phyloP scores from a whole-genome alignment of 2,113 vertebrate genomes.

The Rana temporaria region DNA sequence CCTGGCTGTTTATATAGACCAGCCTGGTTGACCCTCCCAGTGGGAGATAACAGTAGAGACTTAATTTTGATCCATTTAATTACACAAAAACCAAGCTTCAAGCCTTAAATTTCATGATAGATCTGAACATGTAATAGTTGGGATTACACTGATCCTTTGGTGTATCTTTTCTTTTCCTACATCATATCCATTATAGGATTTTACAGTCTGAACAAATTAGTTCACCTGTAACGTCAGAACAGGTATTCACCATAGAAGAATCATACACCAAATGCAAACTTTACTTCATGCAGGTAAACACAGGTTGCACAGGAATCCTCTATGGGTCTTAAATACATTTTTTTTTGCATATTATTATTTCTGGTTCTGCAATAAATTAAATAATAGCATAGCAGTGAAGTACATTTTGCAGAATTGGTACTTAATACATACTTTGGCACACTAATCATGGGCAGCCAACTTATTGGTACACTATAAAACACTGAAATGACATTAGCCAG shows the following conservation, averaged over 20 bases:
- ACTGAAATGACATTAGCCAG: too few relatives aligned
- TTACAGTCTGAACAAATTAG: not conserved
- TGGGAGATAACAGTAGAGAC: constrained; percentile 4
- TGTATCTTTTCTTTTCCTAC: constrained; percentile 12
- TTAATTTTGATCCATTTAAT: constrained; percentile 41
- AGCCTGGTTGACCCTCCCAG: not conserved
- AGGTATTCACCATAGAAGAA: not conserved
- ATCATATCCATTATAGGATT: constrained; percentile 38
- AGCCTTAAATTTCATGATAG: constrained; percentile 26
- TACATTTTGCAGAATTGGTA: too few relatives aligned
- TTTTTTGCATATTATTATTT: too few relatives aligned
- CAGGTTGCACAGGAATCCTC: too few relatives aligned
- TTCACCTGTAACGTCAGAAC: not conserved
- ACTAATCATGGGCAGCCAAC: too few relatives aligned
- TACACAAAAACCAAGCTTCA: constrained; percentile 17
- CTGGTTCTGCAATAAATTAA: too few relatives aligned
- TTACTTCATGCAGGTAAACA: too few relatives aligned
- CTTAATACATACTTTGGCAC: too few relatives aligned
- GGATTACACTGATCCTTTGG: constrained; percentile 43
- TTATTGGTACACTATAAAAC: too few relatives aligned
- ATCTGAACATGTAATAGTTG: constrained; percentile 9
- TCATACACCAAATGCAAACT: not conserved
- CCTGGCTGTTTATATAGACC: constrained; percentile 23
- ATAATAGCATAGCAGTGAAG: too few relatives aligned
- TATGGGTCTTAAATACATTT: too few relatives aligned